A percentile compares a stretch with the other conserved stretches of the same genome.
Evolutionary conservation across 2,888 invertebrate genomes (phyloP).

Genomic region (Meandrusa payeni): DNA sequence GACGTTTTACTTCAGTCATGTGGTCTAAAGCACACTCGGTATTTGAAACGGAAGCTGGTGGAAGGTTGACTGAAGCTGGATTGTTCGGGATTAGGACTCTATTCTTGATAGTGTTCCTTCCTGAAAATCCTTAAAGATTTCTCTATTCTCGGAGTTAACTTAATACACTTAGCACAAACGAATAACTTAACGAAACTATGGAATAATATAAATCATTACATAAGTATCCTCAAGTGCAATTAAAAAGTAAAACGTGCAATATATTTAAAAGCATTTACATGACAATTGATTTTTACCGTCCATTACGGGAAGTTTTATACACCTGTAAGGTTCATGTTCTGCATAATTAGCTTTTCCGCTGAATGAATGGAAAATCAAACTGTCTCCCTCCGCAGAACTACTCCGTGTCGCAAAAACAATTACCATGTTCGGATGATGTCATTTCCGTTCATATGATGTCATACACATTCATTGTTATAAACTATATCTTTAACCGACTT

Average conservation of each 20-base stretch:
- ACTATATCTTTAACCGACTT: too few species aligned
- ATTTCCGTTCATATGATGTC: too few species aligned
- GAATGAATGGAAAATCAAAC: slow-evolving; percentile 1
- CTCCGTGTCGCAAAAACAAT: too few species aligned
- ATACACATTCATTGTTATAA: too few species aligned
- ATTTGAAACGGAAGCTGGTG: too few species aligned
- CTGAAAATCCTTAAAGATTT: too few species aligned
- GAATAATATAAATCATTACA: slow-evolving; percentile 21
- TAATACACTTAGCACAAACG: slow-evolving; percentile 1
- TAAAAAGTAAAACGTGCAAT: slow-evolving; percentile 26
- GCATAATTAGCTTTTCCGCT: slow-evolving; percentile 9
- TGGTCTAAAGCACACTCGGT: too few species aligned
- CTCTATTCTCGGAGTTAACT: background rate
- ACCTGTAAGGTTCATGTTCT: slow-evolving; percentile 8
- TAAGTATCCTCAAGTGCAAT: slow-evolving; percentile 26
- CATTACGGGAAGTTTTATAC: slow-evolving; percentile 25
- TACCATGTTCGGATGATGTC: too few species aligned
- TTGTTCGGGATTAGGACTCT: too few species aligned
- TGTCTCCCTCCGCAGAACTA: background rate
- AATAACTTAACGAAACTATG: slow-evolving; percentile 6
- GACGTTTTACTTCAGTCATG: too few species aligned
- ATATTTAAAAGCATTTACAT: slow-evolving; percentile 17
- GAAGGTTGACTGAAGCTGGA: too few species aligned
- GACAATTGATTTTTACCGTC: slow-evolving; percentile 32
- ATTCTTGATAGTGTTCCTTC: too few species aligned